phyloP scores from a whole-genome alignment of 2,113 vertebrate genomes.

The Ceyx margarethae region DNA sequence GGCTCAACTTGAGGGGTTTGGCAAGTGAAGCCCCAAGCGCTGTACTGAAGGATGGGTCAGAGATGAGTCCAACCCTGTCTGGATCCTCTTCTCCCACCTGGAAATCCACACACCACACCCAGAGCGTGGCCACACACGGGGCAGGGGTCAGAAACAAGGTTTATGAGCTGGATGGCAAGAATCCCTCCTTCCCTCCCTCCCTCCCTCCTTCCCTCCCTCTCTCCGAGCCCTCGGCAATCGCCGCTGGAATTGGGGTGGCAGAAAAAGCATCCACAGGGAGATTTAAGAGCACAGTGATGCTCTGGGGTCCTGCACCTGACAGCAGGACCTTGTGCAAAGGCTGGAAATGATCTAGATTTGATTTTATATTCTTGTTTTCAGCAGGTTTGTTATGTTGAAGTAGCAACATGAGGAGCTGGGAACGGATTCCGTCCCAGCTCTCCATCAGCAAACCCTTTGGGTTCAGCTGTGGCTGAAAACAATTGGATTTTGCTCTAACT shows the following conservation, averaged over 20 bases:
- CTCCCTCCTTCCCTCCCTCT: not conserved
- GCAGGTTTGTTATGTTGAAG: not conserved
- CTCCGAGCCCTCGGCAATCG: not conserved
- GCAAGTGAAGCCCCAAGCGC: not conserved
- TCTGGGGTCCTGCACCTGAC: not conserved
- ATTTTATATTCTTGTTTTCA: not conserved
- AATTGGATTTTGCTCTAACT: not conserved
- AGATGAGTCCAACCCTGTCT: not conserved
- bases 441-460: accelerated
- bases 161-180: not conserved
- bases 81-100: not conserved
- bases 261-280: too few species aligned
- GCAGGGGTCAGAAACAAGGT: not conserved
- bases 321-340: not conserved
- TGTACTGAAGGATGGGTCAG: not conserved
- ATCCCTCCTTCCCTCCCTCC: not conserved
- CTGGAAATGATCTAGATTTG: too few species aligned
- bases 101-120: accelerated
- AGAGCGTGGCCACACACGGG: not conserved
- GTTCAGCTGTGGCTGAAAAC: not conserved
- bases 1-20: not conserved
- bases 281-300: not conserved
- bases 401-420: not conserved
- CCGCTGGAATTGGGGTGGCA: accelerated
- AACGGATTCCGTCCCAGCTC: not conserved